Percentiles rank a stretch among this genome's conserved stretches.
Evolutionary conservation across 2,797 vertebrate genomes (phyloP).

Genomic region (Bucorvus abyssinicus): DNA sequence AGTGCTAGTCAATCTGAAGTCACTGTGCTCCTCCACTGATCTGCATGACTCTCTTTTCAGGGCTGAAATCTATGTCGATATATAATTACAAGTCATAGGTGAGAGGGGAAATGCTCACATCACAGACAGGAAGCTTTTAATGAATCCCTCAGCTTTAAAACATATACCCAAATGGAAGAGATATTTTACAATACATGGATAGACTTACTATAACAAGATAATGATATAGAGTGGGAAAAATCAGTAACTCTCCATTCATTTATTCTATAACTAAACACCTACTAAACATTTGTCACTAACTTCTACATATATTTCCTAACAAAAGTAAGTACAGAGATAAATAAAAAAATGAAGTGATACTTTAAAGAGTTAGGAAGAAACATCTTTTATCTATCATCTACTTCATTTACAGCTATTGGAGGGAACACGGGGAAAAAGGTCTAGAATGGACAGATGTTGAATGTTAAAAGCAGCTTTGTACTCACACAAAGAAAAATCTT

Average conservation of each 20-base stretch:
- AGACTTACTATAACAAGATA: neutral
- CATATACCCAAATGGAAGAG: neutral
- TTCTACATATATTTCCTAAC: neutral
- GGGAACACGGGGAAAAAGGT: neutral
- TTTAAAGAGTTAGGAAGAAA: neutral
- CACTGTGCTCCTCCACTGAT: neutral
- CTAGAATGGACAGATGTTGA: neutral
- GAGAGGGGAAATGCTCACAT: neutral
- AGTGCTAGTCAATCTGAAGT: neutral
- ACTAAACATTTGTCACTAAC: neutral
- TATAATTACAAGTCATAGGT: neutral
- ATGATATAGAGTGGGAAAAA: neutral
- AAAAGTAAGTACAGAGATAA: neutral
- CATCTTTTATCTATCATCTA: neutral
- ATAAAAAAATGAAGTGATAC: neutral
- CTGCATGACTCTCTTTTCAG: neutral
- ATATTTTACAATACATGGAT: neutral
- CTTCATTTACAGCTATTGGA: neutral
- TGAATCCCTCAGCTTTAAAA: neutral
- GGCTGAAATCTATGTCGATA: neutral
- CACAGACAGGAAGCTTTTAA: neutral
- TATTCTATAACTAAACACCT: neutral
- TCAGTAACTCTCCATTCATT: no score
- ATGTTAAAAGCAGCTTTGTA: slow-evolving; percentile 44
- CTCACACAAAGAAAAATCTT: slow-evolving; percentile 94